A percentile compares a stretch with the other conserved stretches of the same genome.
phyloP scores from a whole-genome alignment of 2,113 vertebrate species.

The Ctenomys sociabilis region DNA sequence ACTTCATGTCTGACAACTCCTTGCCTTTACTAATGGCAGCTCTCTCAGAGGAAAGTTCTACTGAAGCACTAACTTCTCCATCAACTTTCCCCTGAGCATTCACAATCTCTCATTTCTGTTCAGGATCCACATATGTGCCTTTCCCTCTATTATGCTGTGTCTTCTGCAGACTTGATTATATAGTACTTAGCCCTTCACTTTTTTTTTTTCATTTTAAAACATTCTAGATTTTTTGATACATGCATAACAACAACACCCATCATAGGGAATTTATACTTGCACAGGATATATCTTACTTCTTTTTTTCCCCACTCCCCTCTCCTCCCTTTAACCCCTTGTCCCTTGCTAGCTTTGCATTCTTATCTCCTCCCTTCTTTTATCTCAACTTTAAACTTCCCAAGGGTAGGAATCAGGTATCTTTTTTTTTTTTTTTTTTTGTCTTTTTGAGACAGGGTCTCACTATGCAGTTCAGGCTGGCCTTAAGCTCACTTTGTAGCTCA shows the following conservation, averaged over 20 bases:
- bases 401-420: slow-evolving; percentile 40
- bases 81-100: slow-evolving; percentile 9
- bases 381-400: slow-evolving; percentile 56
- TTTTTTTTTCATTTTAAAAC: not conserved
- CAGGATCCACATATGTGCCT: not conserved
- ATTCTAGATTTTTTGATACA: not conserved
- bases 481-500: too few species aligned
- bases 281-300: not conserved
- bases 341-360: not conserved
- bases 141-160: not conserved
- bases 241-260: not conserved
- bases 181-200: not conserved
- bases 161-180: not conserved
- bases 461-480: too few species aligned
- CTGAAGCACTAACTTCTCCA: slow-evolving; percentile 21
- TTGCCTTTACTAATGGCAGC: not conserved
- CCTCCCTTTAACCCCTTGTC: not conserved
- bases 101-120: slow-evolving; percentile 6
- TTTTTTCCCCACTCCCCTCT: not conserved
- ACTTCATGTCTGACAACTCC: not conserved
- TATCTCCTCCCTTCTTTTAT: not conserved
- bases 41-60: not conserved
- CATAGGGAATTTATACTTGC: not conserved
- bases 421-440: too few species aligned
- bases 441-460: too few species aligned